Percentiles rank a stretch among this genome's conserved stretches.
Conservation (phyloP, 2,888 invertebrate species). For the Limenitis camilla region DNA sequence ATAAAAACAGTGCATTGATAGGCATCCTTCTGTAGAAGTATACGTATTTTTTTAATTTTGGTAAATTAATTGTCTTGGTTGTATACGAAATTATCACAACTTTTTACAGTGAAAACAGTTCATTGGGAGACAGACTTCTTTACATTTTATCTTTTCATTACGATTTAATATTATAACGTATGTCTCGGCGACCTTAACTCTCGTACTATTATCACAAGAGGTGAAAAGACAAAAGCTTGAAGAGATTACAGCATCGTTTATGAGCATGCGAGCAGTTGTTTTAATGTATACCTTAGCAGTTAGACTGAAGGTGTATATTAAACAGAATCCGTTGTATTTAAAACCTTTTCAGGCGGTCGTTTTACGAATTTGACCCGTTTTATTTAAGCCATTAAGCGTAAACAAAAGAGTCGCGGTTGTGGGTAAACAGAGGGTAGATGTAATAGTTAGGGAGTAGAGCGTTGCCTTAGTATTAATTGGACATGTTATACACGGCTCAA, state of each 20-base stretch:
- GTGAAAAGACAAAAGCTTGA: slow-evolving; percentile 42
- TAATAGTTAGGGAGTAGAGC: slow-evolving; percentile 64
- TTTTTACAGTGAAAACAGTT: no score
- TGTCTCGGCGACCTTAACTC: no score
- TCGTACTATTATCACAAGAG: no score
- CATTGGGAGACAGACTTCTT: no score
- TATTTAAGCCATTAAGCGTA: slow-evolving; percentile 71
- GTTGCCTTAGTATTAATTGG: slow-evolving; percentile 64
- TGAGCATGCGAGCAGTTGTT: slow-evolving; percentile 44
- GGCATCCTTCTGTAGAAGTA: no score
- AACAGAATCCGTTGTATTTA: slow-evolving; percentile 41
- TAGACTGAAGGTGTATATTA: slow-evolving; percentile 44
- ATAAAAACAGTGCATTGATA: no score
- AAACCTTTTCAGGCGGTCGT: slow-evolving; percentile 58
- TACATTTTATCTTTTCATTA: no score
- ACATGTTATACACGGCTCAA: slow-evolving; percentile 65
- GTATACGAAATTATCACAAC: no score
- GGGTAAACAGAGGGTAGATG: slow-evolving; percentile 58
- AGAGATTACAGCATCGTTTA: slow-evolving; percentile 52
- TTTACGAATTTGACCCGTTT: slow-evolving; percentile 70
- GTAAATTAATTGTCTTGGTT: no score
- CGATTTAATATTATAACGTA: no score
- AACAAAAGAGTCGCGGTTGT: slow-evolving; percentile 66
- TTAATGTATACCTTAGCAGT: slow-evolving; percentile 51
- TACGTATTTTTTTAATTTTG: no score